phyloP scores from a whole-genome alignment of 2,888 invertebrate genomes.

The Lasioglossum vierecki region DNA sequence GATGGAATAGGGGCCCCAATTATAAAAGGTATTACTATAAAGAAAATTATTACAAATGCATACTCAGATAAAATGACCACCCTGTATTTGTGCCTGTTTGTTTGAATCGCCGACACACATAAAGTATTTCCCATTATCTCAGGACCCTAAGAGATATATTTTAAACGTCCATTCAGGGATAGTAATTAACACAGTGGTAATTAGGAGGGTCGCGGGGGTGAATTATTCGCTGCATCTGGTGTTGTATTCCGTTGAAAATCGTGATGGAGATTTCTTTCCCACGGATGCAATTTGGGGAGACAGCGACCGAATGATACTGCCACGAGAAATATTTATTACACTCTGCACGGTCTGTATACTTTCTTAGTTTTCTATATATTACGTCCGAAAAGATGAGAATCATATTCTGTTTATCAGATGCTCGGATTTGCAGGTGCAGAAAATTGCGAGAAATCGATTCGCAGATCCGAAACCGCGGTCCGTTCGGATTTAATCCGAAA shows the following conservation, averaged over 20 bases:
- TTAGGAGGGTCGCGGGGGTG: conserved; percentile 53
- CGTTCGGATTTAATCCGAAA: conserved; percentile 69
- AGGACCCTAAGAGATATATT: conserved; percentile 40
- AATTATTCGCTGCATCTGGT: conserved; percentile 68
- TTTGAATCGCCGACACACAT: conserved; percentile 43
- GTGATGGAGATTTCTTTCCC: conserved; percentile 58
- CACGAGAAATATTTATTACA: conserved; percentile 3
- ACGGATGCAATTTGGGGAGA: conserved; percentile 50
- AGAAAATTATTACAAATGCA: no score
- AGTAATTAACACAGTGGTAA: conserved; percentile 65
- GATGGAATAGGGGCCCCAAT: no score
- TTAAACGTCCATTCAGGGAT: conserved; percentile 43
- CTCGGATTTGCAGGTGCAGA: conserved; percentile 31
- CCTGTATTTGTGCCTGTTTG: not conserved
- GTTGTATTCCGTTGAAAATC: conserved; percentile 54
- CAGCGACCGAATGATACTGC: not conserved
- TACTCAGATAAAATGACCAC: no score
- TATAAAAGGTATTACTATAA: no score
- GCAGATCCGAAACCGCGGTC: conserved; percentile 45
- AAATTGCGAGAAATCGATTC: conserved; percentile 12
- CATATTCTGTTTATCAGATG: not conserved
- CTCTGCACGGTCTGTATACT: not conserved
- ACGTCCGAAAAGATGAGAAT: not conserved
- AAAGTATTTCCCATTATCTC: conserved; percentile 65
- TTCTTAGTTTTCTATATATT: not conserved